phyloP scores from a whole-genome alignment of 2,797 vertebrate genomes.

The Psittacula derbiana region DNA sequence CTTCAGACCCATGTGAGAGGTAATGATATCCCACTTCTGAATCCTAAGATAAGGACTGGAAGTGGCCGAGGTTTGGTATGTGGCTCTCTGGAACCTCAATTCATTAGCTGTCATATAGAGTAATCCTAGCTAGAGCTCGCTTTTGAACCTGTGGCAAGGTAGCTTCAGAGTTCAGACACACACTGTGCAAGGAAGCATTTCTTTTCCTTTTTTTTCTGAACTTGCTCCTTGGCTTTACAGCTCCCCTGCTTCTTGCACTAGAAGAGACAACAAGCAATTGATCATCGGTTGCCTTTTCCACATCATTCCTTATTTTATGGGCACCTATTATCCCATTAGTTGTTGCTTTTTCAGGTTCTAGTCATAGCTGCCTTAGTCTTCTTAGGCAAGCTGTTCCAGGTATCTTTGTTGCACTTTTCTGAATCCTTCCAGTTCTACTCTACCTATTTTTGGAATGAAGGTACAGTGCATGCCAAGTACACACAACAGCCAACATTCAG shows the following conservation, averaged over 20 bases:
- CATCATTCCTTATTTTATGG: neutral
- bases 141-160: neutral
- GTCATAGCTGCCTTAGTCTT: neutral
- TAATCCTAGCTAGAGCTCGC: neutral
- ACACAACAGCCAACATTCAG: neutral
- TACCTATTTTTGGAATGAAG: neutral
- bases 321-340: neutral
- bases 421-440: neutral
- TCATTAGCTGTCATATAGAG: neutral
- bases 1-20: neutral
- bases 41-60: neutral
- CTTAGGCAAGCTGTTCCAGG: neutral
- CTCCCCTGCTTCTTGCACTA: neutral
- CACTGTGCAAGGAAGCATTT: neutral
- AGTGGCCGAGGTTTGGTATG: neutral
- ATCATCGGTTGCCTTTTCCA: rapidly evolving
- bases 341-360: neutral
- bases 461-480: neutral
- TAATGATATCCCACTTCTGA: neutral
- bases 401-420: neutral
- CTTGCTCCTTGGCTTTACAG: neutral
- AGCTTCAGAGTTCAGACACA: neutral
- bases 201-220: neutral
- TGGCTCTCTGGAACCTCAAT: neutral
- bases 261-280: neutral